These are phyloP conservation scores for Pelecanoides urinatrix DNA, from an alignment of 2,113 vertebrate species.

Conservation along the genomic window DNA sequence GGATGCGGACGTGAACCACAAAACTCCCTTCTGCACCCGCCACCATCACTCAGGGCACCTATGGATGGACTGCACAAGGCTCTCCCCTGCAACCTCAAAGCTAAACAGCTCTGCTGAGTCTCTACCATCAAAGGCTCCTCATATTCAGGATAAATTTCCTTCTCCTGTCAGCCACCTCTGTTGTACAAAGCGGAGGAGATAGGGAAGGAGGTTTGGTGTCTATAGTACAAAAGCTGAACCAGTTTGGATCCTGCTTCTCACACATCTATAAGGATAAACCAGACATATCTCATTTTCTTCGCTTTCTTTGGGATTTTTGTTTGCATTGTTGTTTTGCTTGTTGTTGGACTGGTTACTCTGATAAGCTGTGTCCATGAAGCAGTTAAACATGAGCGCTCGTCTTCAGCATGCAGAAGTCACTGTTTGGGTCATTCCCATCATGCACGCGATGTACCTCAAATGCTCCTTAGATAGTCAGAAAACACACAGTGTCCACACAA, in stretches of 20 bases:
- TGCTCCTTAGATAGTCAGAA: not conserved
- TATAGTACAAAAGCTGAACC: not conserved
- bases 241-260: not conserved
- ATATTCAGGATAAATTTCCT: not conserved
- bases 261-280: rapidly evolving
- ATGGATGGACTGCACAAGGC: not conserved
- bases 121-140: not conserved
- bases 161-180: not conserved
- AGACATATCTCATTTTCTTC: rapidly evolving
- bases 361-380: not conserved
- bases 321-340: not conserved
- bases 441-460: not conserved
- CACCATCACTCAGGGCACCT: not conserved
- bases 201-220: not conserved
- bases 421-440: not conserved
- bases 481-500: not conserved
- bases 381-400: not conserved
- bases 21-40: not conserved
- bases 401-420: not conserved
- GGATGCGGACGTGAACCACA: not conserved
- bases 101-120: not conserved
- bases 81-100: rapidly evolving
- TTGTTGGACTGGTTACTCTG: not conserved
- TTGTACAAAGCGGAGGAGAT: not conserved
- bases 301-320: not conserved